phyloP scores from a whole-genome alignment of 2,113 vertebrate species.

The Pitta sordida region DNA sequence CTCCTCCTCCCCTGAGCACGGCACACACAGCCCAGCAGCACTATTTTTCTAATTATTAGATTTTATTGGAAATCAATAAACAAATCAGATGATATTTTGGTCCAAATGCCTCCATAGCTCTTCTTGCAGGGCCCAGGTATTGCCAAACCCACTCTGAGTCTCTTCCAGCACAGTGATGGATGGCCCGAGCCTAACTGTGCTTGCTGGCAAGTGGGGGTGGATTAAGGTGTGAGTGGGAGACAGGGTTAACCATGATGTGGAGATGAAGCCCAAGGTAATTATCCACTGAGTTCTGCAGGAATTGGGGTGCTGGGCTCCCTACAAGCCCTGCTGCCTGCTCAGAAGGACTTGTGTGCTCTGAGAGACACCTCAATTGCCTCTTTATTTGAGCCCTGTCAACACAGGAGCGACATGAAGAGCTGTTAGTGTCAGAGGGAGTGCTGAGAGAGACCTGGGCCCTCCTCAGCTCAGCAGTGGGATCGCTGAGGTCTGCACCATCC shows the following conservation, averaged over 20 bases:
- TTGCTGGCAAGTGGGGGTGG: not conserved
- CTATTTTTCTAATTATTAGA: constrained; percentile 46
- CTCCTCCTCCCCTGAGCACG: not conserved
- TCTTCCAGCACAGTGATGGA: not conserved
- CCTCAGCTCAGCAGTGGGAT: not conserved
- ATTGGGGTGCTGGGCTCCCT: not conserved
- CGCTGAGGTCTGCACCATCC: not conserved
- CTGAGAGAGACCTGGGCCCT: not conserved
- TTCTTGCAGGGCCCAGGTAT: not conserved
- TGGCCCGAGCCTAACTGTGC: not conserved
- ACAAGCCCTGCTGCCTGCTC: not conserved
- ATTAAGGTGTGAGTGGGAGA: fast-evolving
- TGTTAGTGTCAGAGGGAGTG: not conserved
- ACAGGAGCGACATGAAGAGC: constrained; percentile 12
- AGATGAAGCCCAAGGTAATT: not conserved
- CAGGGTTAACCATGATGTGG: fast-evolving
- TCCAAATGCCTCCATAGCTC: not conserved
- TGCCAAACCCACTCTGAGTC: not conserved
- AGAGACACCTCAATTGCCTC: not conserved
- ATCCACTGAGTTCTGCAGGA: not conserved
- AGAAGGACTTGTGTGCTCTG: not conserved
- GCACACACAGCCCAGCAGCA: fast-evolving
- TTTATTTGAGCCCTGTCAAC: constrained; percentile 10
- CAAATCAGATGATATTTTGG: not conserved
- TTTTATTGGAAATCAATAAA: constrained; percentile 40